Base-by-base conservation (phyloP, 2,888 invertebrate species). In the Anoncus sp. region DNA sequence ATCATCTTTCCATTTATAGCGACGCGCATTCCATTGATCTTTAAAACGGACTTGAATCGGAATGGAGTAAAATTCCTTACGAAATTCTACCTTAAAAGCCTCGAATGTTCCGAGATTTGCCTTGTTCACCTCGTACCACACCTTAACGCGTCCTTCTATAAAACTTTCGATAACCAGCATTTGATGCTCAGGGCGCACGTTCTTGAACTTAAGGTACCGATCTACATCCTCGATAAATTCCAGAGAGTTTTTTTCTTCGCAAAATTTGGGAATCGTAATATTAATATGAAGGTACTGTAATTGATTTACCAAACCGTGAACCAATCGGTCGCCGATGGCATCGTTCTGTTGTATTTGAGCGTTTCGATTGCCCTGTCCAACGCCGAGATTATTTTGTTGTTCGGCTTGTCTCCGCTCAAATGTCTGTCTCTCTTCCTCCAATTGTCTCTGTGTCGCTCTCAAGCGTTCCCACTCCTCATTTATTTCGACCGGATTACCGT, bases 81-180 rank as follows among this genome's bases (percentile, higher is more conserved):
- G 14, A 53, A 74, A 77, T 16, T 60, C 49, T 5, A 4, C 12
- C 20, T 75, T 67, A 57, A 80, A 80, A 12, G 22, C 24, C 22
- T 77, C 59, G 35, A 75, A 80, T 14, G 53, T 59, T 14, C 6
- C 12, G 1, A 70, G 10, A 2, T 3, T 31, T 1, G 22, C 5
- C 12, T 59, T 63, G 3, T 62, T 47, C 3, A 63, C 35, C 18
- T 59, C 67, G n/a, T 72, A 71, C 77, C 77, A 80, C 1, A 59
- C 62, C 43, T 77, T 77, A 1, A 73, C 75, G 20, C 71, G 51
- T 9, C 80, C 77, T n/a, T 75, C 69, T n/a, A 77, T 69, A 16
- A 60, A 49, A 10, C 62, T 80, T 35, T 77, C 76, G 10, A 70
- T 57, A 3, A 66, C 57, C 0, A 74, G 35, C 55, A 80, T 38